These are phyloP conservation scores for Tryphoninae sp. DNA, from an alignment of 2,888 invertebrate species.

Conservation along the genomic window DNA sequence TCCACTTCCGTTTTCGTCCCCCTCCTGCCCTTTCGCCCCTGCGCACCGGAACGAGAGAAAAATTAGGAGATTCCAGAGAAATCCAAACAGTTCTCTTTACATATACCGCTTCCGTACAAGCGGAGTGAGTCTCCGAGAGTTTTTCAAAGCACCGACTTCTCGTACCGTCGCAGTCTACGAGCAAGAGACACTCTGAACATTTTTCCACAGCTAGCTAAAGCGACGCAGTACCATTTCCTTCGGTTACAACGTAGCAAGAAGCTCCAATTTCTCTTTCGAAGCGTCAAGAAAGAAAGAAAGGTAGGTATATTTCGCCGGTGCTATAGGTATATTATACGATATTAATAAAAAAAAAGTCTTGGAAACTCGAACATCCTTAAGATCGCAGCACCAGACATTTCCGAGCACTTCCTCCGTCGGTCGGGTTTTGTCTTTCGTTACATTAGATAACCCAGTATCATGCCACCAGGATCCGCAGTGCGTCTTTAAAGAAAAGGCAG, in stretches of 20 bases:
- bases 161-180: neutral
- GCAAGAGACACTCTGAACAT: slow-evolving; percentile 14
- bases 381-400: too few species aligned
- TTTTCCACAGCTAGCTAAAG: slow-evolving; percentile 27
- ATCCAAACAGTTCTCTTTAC: slow-evolving; percentile 31
- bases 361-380: too few species aligned
- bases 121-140: slow-evolving; percentile 25
- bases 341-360: too few species aligned
- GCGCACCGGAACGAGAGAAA: slow-evolving; percentile 43
- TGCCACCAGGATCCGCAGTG: neutral
- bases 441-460: neutral
- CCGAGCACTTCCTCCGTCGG: too few species aligned
- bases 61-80: slow-evolving; percentile 49
- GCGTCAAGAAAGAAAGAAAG: slow-evolving; percentile 26
- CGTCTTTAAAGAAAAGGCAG: neutral
- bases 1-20: slow-evolving; percentile 28
- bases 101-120: slow-evolving; percentile 14
- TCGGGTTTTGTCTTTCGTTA: neutral
- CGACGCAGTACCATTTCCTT: slow-evolving; percentile 40
- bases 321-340: neutral
- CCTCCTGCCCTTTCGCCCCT: neutral
- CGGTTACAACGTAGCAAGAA: slow-evolving; percentile 4
- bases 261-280: slow-evolving; percentile 35
- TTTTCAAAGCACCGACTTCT: slow-evolving; percentile 48
- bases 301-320: neutral